Percentiles rank a stretch among this genome's conserved stretches.
These are phyloP conservation scores for Aporophyla nigra DNA, from an alignment of 2,888 invertebrate genomes.

Conservation along the genomic window DNA sequence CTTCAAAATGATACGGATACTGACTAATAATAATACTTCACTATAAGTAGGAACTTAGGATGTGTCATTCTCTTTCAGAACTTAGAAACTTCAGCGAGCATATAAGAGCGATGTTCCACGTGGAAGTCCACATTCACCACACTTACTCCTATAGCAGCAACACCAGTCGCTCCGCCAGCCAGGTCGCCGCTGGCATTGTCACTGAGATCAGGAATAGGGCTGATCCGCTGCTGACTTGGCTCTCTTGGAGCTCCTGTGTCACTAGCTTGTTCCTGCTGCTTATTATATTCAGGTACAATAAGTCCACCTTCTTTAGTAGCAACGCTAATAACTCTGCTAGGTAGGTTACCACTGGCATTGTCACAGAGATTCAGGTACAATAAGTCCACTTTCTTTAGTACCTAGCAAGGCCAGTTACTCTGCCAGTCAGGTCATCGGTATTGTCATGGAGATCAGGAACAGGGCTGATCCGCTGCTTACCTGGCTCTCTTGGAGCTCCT, in stretches of 20 bases:
- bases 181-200: constrained; percentile 91
- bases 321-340: not conserved
- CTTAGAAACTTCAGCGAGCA: constrained; percentile 76
- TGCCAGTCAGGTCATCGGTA: too few relatives aligned
- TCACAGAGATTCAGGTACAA: constrained; percentile 85
- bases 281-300: constrained; percentile 90
- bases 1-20: too few relatives aligned
- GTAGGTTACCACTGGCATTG: too few relatives aligned
- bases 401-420: constrained; percentile 34
- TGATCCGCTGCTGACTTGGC: constrained; percentile 90
- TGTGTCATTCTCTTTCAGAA: constrained; percentile 68
- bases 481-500: constrained; percentile 92
- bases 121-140: constrained; percentile 78
- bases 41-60: too few relatives aligned
- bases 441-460: constrained; percentile 82
- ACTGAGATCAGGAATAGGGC: constrained; percentile 92
- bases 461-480: constrained; percentile 91
- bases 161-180: constrained; percentile 76
- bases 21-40: too few relatives aligned
- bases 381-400: not conserved
- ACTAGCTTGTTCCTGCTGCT: constrained; percentile 92
- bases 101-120: constrained; percentile 74
- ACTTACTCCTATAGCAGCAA: constrained; percentile 80
- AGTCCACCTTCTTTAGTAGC: not conserved
- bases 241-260: constrained; percentile 92